phyloP scores from a whole-genome alignment of 2,113 vertebrate genomes.

The Peromyscus polionotus region DNA sequence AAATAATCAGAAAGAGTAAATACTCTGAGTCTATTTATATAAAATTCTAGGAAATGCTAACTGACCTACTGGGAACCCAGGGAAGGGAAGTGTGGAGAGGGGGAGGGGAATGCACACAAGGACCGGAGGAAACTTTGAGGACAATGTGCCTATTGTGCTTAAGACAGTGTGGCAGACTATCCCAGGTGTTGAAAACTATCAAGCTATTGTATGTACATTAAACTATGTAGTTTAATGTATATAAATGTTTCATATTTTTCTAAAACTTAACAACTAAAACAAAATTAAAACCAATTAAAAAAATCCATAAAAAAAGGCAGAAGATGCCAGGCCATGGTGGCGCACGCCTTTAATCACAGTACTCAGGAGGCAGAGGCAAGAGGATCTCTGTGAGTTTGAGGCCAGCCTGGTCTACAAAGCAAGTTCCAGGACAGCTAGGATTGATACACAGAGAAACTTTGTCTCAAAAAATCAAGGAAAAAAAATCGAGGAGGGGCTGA shows the following conservation, averaged over 20 bases:
- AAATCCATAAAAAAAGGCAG: background rate
- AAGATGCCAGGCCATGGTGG: too few relatives aligned
- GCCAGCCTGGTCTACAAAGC: too few relatives aligned
- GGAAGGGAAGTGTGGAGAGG: background rate
- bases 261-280: background rate
- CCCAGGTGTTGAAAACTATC: background rate
- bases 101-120: background rate
- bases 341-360: too few relatives aligned
- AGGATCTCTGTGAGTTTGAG: too few relatives aligned
- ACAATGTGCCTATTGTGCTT: background rate
- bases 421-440: too few relatives aligned
- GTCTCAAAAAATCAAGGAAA: too few relatives aligned
- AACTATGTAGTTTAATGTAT: background rate
- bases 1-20: slow-evolving; percentile 19
- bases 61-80: background rate
- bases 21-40: slow-evolving; percentile 39
- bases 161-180: background rate
- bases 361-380: too few relatives aligned
- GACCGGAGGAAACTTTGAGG: background rate
- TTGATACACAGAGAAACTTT: too few relatives aligned
- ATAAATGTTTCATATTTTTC: background rate
- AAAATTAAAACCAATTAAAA: background rate
- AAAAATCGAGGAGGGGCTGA: too few relatives aligned
- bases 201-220: too few relatives aligned
- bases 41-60: slow-evolving; percentile 51